Conservation (phyloP, 2,888 invertebrate genomes). For the Calameuta filiformis region DNA sequence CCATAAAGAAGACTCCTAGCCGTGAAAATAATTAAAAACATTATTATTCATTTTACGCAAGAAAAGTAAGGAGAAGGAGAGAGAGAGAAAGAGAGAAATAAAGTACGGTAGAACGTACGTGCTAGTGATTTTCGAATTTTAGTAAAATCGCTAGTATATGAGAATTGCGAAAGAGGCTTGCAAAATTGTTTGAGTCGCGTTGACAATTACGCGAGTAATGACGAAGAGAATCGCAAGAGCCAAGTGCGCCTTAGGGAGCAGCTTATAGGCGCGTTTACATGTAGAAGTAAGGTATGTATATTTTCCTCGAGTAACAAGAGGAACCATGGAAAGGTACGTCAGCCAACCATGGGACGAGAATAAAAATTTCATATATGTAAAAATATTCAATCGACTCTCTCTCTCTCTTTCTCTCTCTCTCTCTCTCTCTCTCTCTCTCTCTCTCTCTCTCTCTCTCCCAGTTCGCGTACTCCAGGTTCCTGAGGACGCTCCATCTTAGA, state of each 20-base stretch:
- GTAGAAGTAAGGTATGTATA: no score
- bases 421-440: constrained; percentile 10
- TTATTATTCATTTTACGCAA: neutral
- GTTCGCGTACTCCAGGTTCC: constrained; percentile 16
- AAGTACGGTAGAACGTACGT: constrained; percentile 25
- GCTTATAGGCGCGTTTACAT: no score
- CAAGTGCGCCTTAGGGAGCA: neutral
- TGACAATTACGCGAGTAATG: neutral
- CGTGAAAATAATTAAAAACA: no score
- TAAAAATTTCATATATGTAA: constrained; percentile 60
- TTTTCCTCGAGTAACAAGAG: neutral
- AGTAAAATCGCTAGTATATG: neutral
- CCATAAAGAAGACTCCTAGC: no score
- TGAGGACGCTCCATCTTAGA: constrained; percentile 29
- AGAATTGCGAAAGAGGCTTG: constrained; percentile 23
- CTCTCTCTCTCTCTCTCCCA: neutral
- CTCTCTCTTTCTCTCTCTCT: constrained; percentile 23
- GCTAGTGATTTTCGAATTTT: neutral
- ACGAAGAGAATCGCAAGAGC: neutral
- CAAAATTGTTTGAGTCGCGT: constrained; percentile 25
- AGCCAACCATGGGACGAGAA: constrained; percentile 17
- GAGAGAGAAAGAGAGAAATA: constrained; percentile 18
- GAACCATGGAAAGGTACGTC: neutral
- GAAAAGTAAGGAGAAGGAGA: constrained; percentile 18
- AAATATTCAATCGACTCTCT: constrained; percentile 55